These are phyloP conservation scores for Acronicta leporina DNA, from an alignment of 2,888 invertebrate genomes.

Conservation along the genomic window DNA sequence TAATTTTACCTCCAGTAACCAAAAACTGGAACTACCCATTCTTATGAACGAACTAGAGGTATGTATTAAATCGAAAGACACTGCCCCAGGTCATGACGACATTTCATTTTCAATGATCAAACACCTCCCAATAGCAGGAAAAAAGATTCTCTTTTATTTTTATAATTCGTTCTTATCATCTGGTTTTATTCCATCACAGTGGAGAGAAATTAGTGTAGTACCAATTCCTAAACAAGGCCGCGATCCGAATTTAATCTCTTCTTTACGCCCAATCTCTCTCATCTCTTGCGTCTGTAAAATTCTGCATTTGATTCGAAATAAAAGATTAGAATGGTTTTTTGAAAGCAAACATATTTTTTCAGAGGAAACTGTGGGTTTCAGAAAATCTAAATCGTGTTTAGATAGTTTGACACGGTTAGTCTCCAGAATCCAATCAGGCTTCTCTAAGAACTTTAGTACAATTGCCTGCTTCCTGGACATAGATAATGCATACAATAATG, in stretches of 20 bases:
- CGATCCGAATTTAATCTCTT: not conserved
- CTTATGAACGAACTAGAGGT: too few relatives aligned
- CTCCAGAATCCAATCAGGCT: conserved; percentile 6
- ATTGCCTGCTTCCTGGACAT: not conserved
- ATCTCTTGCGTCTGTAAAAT: conserved; percentile 7
- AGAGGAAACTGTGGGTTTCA: conserved; percentile 1
- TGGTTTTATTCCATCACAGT: conserved; percentile 5
- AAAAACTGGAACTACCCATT: too few relatives aligned
- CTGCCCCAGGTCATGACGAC: too few relatives aligned
- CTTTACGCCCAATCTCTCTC: conserved; percentile 6
- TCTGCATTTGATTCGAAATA: conserved; percentile 5
- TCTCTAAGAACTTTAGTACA: not conserved
- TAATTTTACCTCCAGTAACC: too few relatives aligned
- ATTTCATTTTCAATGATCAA: too few relatives aligned
- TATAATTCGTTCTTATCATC: not conserved
- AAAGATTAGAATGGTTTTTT: conserved; percentile 5
- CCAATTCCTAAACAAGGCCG: conserved; percentile 14
- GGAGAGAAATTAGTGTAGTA: not conserved
- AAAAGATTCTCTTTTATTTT: not conserved
- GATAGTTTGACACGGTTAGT: conserved; percentile 3
- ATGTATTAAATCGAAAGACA: too few relatives aligned
- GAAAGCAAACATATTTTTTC: conserved; percentile 3
- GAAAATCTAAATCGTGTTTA: conserved; percentile 9
- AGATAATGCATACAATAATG: conserved; percentile 3
- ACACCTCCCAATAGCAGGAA: too few relatives aligned